Base-by-base conservation (phyloP, 2,797 vertebrate species). In the Xenops minutus region DNA sequence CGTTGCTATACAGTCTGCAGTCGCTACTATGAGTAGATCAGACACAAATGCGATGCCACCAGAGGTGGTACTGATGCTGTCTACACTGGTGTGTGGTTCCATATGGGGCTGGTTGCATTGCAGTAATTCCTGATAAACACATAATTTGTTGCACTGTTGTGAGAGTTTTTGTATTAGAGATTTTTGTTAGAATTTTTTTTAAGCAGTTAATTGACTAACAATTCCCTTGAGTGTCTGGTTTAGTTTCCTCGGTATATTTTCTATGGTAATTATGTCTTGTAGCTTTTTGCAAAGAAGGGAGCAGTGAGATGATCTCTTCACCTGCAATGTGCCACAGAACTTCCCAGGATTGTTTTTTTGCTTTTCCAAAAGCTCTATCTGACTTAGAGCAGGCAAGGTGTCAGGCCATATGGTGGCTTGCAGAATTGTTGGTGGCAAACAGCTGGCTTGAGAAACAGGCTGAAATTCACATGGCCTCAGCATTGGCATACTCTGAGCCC, bases 171-270 rank as follows among this genome's bases (percentile, higher is more conserved):
- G 9, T 51, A 14, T 51, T 48, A 32, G 20, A 73, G 22, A 12
- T 39, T 49, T 80, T 66, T 77, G 41, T 19, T 54, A 20, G 11
- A 48, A 32, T 8, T 6, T 32, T 55, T 78, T 85, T 51, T 0
- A 34, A 56, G 85, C 54, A 44, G 15, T 66, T 54, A 43, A 17
- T 49, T 82, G 81, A 76, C 59, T 95, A 59, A 36, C 51, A 80
- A 21, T 95, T 91, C 72, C 82, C 81, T n/a, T 19, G 78, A 73
- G 75, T 55, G 89, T 88, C 78, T 94, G 67, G 59, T 91, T 93
- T 85, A 76, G 79, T 73, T 96, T 89, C 68, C 88, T 88, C 55
- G 82, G 22, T 82, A 21, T 85, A 37, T 88, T 89, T 85, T 77
- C 48, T 66, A 3, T 88, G n/a, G 46, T 91, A 91, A 80, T 95